Evolutionary conservation across 2,797 vertebrate species (phyloP).

Genomic region (Chelonia mydas): DNA sequence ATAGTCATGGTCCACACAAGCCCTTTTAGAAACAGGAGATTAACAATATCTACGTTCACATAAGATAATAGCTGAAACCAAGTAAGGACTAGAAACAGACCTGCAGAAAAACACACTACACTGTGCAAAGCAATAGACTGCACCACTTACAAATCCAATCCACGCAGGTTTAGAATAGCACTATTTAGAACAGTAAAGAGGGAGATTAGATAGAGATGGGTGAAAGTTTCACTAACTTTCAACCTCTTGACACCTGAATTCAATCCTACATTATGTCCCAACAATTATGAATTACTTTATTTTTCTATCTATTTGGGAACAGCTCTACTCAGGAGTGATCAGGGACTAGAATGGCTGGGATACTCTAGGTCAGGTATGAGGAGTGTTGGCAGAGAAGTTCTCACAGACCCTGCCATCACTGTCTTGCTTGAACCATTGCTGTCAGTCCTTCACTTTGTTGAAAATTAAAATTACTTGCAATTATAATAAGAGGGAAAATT

Average conservation of each 20-base stretch:
- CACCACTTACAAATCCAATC: neutral
- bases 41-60: neutral
- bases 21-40: neutral
- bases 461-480: neutral
- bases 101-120: neutral
- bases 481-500: neutral
- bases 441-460: neutral
- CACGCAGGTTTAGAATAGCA: neutral
- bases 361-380: neutral
- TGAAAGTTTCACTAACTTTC: neutral
- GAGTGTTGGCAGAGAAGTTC: neutral
- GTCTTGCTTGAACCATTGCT: neutral
- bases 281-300: neutral
- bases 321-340: neutral
- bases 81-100: neutral
- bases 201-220: neutral
- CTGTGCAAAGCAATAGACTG: neutral
- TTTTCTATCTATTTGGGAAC: neutral
- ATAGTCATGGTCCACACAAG: neutral
- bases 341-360: neutral
- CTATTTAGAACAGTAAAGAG: neutral
- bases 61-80: neutral
- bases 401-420: neutral
- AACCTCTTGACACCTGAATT: fast-evolving
- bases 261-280: neutral